Evolutionary conservation across 2,888 invertebrate genomes (phyloP).

Genomic region (Chaitophorus viminalis): DNA sequence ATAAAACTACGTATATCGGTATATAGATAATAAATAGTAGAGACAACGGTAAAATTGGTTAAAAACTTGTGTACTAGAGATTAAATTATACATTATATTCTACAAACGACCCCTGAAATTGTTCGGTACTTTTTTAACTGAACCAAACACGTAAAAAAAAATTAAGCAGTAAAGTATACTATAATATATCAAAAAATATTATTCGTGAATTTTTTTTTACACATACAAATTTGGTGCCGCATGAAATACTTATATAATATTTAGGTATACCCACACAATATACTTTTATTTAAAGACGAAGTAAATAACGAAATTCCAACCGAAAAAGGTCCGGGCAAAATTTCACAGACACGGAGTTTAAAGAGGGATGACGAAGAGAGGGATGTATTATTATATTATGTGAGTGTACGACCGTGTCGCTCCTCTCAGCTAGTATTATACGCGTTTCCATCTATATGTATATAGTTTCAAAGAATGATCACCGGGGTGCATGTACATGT

Average conservation of each 20-base stretch:
- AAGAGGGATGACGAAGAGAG: constrained; percentile 27
- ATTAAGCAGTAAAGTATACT: neutral
- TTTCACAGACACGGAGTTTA: constrained; percentile 57
- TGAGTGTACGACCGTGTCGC: neutral
- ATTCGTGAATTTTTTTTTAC: constrained; percentile 21
- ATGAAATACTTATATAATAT: neutral
- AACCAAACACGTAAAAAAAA: neutral
- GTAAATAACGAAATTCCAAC: constrained; percentile 31
- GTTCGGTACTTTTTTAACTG: neutral
- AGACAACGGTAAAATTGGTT: neutral
- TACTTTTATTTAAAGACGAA: constrained; percentile 10
- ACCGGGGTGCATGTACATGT: neutral
- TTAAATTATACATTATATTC: neutral
- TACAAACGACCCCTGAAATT: neutral
- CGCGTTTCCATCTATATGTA: neutral
- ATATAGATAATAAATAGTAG: neutral
- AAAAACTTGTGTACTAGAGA: neutral
- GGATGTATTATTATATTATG: constrained; percentile 40
- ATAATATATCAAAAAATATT: constrained; percentile 14
- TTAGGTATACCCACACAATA: neutral
- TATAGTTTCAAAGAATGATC: constrained; percentile 33
- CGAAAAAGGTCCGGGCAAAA: constrained; percentile 7
- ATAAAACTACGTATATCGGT: neutral
- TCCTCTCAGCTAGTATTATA: constrained; percentile 2
- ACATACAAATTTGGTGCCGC: neutral